Evolutionary conservation across 2,113 vertebrate genomes (phyloP).

Genomic region (Chroicocephalus ridibundus): DNA sequence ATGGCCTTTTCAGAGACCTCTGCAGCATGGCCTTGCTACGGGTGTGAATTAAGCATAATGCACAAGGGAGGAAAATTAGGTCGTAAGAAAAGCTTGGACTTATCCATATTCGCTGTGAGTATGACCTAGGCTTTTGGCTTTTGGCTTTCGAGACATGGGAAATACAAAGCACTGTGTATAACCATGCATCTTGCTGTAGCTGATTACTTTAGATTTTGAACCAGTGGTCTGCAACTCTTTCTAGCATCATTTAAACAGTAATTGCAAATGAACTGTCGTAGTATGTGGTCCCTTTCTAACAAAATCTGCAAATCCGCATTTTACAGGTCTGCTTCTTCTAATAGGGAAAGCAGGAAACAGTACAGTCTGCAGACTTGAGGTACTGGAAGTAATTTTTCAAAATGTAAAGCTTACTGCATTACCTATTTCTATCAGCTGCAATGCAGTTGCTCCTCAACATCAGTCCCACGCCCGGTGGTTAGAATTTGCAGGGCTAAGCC

Average conservation of each 20-base stretch:
- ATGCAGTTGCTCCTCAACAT: neutral
- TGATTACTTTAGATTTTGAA: neutral
- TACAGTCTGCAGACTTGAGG: neutral
- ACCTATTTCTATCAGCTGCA: neutral
- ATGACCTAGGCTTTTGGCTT: neutral
- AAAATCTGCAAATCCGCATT: neutral
- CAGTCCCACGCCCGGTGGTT: neutral
- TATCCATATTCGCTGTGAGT: too few species aligned
- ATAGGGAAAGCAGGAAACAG: neutral
- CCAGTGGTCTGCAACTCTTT: neutral
- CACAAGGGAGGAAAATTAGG: neutral
- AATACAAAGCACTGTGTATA: neutral
- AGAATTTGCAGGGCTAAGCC: neutral
- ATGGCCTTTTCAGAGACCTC: neutral
- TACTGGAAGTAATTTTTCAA: neutral
- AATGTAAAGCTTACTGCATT: neutral
- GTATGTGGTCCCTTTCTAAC: neutral
- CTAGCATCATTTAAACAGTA: neutral
- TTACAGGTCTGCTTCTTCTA: neutral
- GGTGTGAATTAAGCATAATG: neutral
- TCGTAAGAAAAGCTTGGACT: neutral
- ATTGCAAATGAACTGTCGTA: neutral
- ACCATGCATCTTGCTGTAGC: neutral
- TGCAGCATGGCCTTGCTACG: accelerated
- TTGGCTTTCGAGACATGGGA: neutral